Evolutionary conservation across 2,113 vertebrate species (phyloP).

Genomic region (Cynoglossus semilaevis): DNA sequence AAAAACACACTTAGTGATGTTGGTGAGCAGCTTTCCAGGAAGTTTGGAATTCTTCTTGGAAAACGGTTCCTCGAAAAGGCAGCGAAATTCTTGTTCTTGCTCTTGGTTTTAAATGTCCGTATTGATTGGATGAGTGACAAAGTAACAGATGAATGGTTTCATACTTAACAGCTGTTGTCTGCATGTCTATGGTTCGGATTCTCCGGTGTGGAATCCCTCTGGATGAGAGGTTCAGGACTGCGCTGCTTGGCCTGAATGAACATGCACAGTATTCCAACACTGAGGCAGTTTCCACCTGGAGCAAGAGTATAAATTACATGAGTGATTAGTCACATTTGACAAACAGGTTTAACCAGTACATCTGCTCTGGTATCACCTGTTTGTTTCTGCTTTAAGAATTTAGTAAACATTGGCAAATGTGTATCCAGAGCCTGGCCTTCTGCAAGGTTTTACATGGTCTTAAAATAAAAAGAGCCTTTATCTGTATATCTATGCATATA

Average conservation of each 20-base stretch:
- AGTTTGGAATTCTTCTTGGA: conserved; percentile 37
- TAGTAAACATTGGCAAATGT: too few species aligned
- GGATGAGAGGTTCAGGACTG: conserved; percentile 46
- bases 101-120: conserved; percentile 47
- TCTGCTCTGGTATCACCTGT: conserved; percentile 23
- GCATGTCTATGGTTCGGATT: conserved; percentile 54
- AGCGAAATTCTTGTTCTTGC: conserved; percentile 38
- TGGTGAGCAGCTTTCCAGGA: conserved; percentile 27
- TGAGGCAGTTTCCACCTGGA: conserved; percentile 37
- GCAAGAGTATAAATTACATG: conserved; percentile 55
- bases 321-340: conserved; percentile 62
- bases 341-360: conserved; percentile 51
- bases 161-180: conserved; percentile 32
- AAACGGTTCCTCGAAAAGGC: neutral
- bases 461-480: too few species aligned
- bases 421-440: too few species aligned
- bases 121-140: conserved; percentile 39
- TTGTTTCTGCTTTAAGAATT: conserved; percentile 19
- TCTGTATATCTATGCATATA: too few species aligned
- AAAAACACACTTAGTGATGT: neutral
- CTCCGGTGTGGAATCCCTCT: conserved; percentile 38
- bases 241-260: conserved; percentile 45
- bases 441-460: too few species aligned
- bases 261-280: conserved; percentile 40
- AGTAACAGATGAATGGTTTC: conserved; percentile 54